phyloP scores from a whole-genome alignment of 2,888 invertebrate genomes.

The Elysia crispata region DNA sequence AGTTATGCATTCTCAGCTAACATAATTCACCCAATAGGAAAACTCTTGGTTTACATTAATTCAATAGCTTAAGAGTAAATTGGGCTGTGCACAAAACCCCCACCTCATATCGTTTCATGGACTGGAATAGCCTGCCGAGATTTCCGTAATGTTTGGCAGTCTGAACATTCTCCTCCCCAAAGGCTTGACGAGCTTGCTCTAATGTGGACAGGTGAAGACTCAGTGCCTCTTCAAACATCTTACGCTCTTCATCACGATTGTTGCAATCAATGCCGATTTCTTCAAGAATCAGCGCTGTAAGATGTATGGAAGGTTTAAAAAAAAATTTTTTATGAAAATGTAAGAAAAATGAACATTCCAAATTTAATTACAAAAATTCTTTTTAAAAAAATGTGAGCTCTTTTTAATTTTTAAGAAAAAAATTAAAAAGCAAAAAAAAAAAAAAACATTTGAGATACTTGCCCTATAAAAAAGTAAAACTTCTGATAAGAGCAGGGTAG shows the following conservation, averaged over 20 bases:
- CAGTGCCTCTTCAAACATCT: conserved; percentile 88
- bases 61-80: no score
- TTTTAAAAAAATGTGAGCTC: background rate
- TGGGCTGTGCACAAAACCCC: background rate
- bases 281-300: conserved; percentile 89
- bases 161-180: conserved; percentile 95
- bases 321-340: no score
- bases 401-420: no score
- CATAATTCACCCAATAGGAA: no score
- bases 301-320: background rate
- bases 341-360: no score
- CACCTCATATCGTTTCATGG: conserved; percentile 91
- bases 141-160: conserved; percentile 98
- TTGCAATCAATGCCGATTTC: conserved; percentile 92
- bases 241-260: conserved; percentile 78
- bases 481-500: no score
- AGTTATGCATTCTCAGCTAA: no score
- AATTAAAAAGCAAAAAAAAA: no score
- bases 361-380: background rate
- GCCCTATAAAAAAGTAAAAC: no score
- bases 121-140: conserved; percentile 94
- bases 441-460: no score
- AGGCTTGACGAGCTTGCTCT: conserved; percentile 86
- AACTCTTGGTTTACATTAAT: no score
- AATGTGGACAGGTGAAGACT: conserved; percentile 90